Evolutionary conservation across 2,888 invertebrate genomes (phyloP), one percentile per base, ranked within the genome.

Genomic region (Philopedon plagiatum): DNA sequence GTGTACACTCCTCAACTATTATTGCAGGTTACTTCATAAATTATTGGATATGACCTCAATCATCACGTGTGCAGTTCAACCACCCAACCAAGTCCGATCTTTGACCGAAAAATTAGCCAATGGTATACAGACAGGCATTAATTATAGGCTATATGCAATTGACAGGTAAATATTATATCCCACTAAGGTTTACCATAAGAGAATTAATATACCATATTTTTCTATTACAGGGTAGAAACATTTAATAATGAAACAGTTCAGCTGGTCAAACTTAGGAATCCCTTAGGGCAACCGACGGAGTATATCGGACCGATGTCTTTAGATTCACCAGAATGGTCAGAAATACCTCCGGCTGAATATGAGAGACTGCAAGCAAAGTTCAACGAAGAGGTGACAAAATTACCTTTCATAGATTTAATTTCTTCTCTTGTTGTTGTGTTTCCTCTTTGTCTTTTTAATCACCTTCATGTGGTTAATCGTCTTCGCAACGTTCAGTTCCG

Each of bases 41-140:
- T 88, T 95, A 39, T 87, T 96, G 61, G 92, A 93, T 76, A 93
- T 93, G 87, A 94, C 95, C 0, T 95, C 94, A 65, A 91, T 96
- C 62, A 91, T 96, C 71, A 96, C 96, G 2, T 92, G 93, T 78
- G 90, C 92, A 19, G 91, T 92, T 41, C 90, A 90, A 81, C 87
- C 88, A 11, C 86, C 86, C 39, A 87, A 85, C 74, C 86, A 86
- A 80, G 83, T 85, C 62, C 46, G 83, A 71, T 78, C 82, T 19
- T 77, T 80, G 34, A 58, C 79, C 0, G 92, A 93, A 81, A 91
- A 92, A 81, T 83, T 93, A 74, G 87, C 90, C 9, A 91, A 90
- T 71, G 86, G 86, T 1, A 91, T 95, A 77, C 91, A 93, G 83
- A 87, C 92, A 76, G 94, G 93, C 78, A 91, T 92, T 76, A 95